Conservation (phyloP, 2,113 vertebrate species). For the Crotalus helleri region DNA sequence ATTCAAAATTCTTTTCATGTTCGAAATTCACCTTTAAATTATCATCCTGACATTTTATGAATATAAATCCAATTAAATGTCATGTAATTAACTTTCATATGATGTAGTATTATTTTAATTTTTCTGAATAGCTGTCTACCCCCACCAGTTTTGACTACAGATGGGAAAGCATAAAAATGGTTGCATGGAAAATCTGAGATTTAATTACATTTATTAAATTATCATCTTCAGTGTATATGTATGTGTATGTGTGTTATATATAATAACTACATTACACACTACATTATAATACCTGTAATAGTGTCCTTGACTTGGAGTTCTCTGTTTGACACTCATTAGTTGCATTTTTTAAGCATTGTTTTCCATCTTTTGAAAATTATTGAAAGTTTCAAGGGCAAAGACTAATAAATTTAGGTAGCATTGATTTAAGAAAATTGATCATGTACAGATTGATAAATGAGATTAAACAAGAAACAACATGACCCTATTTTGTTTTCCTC, state of each 20-base stretch:
- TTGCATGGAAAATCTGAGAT: background rate
- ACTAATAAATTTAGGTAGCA: background rate
- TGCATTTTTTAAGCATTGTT: background rate
- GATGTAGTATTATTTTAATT: background rate
- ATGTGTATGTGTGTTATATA: background rate
- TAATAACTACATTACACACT: background rate
- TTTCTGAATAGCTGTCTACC: background rate
- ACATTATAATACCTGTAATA: background rate
- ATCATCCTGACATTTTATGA: background rate
- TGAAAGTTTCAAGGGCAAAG: background rate
- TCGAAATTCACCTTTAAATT: background rate
- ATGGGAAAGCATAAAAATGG: background rate
- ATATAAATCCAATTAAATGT: background rate
- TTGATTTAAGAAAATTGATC: background rate
- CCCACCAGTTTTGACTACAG: background rate
- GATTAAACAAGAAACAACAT: background rate
- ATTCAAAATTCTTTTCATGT: background rate
- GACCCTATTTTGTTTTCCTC: background rate
- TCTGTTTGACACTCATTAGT: background rate
- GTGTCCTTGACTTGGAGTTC: background rate
- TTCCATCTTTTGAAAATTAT: background rate
- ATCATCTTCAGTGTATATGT: background rate
- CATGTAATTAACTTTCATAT: background rate
- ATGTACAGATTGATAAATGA: background rate
- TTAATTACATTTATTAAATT: background rate